Base-by-base conservation (phyloP, 2,888 invertebrate genomes). In the Perdita meconis region DNA sequence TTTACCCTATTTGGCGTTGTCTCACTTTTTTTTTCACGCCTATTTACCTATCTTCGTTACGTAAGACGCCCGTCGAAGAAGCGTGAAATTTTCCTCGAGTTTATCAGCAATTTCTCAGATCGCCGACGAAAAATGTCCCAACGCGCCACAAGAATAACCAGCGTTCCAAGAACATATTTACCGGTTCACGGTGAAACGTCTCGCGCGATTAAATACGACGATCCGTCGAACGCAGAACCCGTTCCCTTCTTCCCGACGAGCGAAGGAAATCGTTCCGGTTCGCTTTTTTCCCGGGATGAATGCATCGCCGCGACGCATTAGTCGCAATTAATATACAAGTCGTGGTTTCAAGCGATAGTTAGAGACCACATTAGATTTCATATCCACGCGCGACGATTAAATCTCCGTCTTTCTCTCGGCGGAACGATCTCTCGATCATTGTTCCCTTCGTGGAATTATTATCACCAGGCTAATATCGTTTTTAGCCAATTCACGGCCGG, bases 381-480 rank as follows among this genome's bases (percentile, higher is more conserved):
- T 75, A 80, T 73, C 71, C 72, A 67, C 67, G 71, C 66, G 57
- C 80, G 64, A 13, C 80, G 77, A 80, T 80, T 80, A 81, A 80
- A 81, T 73, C 80, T 59, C 67, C 66, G 59, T 59, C 51, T 24
- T 26, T 55, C 24, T 26, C 26, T n/a, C 55, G 19, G n/a, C 55
- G 47, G 47, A 47, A 22, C 47, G 47, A 19, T 47, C 47, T 47
- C 47, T 30, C 47, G 78, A 19, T 44, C 80, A 80, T 72, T 72
- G 78, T 78, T 72, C 68, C 66, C 56, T 82, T 81, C 81, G 74
- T 72, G 81, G 81, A 82, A 82, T 82, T 81, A 82, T 81, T 81
- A 82, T 79, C 70, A 64, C 66, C 83, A 69, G 74, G 83, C 87
- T 88, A 88, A 89, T 89, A 89, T 86, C 84, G 85, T 88, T 89